A percentile compares a stretch with the other conserved stretches of the same genome.
Conservation (phyloP, 2,888 invertebrate species). For the Anthoptus insignis region DNA sequence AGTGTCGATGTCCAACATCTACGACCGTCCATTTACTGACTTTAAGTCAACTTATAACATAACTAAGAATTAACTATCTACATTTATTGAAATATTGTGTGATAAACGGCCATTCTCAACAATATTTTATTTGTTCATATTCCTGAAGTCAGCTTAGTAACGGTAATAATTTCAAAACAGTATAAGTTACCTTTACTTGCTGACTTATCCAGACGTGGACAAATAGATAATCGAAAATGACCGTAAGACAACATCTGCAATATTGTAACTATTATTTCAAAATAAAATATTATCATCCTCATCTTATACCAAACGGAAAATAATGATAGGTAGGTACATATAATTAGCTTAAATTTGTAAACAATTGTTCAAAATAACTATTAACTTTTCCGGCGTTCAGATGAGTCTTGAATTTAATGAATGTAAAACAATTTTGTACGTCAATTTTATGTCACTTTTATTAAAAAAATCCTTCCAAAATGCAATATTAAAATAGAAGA, state of each 20-base stretch:
- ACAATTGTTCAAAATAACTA: conserved; percentile 17
- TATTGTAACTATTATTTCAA: conserved; percentile 7
- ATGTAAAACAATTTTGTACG: conserved; percentile 55
- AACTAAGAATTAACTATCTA: conserved; percentile 69
- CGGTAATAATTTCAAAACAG: no score
- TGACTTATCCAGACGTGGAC: no score
- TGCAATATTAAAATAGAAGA: conserved; percentile 58
- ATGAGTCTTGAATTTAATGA: conserved; percentile 32
- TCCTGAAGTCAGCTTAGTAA: no score
- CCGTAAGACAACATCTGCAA: no score
- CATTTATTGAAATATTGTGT: conserved; percentile 57
- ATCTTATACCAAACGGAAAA: neutral
- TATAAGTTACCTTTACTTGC: no score
- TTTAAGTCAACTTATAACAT: conserved; percentile 70
- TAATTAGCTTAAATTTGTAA: neutral
- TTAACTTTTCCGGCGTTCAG: conserved; percentile 2
- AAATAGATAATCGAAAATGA: no score
- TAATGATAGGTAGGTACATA: no score
- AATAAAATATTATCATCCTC: conserved; percentile 1
- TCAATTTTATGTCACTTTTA: conserved; percentile 41
- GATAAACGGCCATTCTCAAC: no score
- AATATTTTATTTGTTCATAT: no score
- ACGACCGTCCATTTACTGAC: conserved; percentile 64
- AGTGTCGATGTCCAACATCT: conserved; percentile 68
- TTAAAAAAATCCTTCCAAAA: conserved; percentile 45